Evolutionary conservation across 2,888 invertebrate species (phyloP).

Genomic region (Lumbricus terrestris): DNA sequence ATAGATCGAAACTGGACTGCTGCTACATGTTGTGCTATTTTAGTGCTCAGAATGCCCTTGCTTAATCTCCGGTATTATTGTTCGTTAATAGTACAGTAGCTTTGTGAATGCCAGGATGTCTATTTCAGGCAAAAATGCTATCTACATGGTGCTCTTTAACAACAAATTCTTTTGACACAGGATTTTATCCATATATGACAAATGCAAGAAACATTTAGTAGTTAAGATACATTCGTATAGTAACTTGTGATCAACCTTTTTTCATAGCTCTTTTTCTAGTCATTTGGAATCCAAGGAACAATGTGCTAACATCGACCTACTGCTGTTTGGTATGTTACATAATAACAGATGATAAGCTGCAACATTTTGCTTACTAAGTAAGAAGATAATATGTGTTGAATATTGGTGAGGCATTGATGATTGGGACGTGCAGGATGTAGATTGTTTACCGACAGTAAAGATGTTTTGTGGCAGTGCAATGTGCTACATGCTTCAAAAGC

Average conservation of each 20-base stretch:
- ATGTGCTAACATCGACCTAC: neutral
- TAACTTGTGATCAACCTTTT: neutral
- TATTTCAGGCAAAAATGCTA: neutral
- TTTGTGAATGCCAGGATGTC: neutral
- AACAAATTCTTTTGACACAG: neutral
- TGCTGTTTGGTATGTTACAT: neutral
- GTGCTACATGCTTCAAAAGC: neutral
- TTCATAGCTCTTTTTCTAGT: neutral
- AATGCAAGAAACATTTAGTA: neutral
- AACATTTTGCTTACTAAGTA: neutral
- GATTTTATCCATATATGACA: neutral
- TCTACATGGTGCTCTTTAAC: neutral
- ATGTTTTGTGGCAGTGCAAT: neutral
- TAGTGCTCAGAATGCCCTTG: neutral
- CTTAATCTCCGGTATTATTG: neutral
- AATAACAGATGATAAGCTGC: neutral
- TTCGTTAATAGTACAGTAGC: neutral
- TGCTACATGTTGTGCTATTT: neutral
- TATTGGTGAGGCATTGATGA: neutral
- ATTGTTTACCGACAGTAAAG: neutral
- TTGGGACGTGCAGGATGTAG: neutral
- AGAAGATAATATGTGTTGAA: neutral
- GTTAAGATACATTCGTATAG: neutral
- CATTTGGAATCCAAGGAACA: neutral
- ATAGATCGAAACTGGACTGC: neutral